phyloP scores from a whole-genome alignment of 2,888 invertebrate genomes.

The Microdon myrmicae region DNA sequence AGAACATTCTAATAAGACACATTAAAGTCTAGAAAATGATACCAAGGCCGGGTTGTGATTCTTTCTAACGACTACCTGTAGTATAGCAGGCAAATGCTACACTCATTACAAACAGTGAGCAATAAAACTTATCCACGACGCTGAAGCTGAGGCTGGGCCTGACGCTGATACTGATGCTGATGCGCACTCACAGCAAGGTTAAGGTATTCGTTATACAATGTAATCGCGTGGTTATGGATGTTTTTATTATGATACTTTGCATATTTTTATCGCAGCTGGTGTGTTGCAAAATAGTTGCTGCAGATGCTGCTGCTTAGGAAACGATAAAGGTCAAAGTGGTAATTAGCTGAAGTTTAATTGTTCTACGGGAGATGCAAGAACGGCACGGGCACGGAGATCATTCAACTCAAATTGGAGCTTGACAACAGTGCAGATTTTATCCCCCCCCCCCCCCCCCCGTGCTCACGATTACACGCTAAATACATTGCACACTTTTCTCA shows the following conservation, averaged over 20 bases:
- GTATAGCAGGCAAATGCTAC: conserved; percentile 12
- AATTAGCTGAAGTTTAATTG: conserved; percentile 47
- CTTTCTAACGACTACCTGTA: conserved; percentile 11
- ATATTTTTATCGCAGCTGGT: conserved; percentile 44
- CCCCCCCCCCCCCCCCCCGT: too few species aligned
- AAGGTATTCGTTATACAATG: conserved; percentile 48
- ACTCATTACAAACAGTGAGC: conserved; percentile 20
- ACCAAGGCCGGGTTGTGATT: conserved; percentile 44
- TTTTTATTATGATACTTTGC: conserved; percentile 45
- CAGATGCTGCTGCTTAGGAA: conserved; percentile 19
- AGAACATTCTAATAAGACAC: conserved; percentile 45
- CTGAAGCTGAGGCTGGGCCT: too few species aligned
- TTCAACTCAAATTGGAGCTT: too few species aligned
- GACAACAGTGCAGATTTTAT: too few species aligned
- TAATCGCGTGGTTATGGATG: conserved; percentile 46
- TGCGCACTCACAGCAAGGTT: conserved; percentile 45
- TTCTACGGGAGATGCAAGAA: conserved; percentile 31
- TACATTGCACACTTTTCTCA: too few species aligned
- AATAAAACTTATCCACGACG: conserved; percentile 24
- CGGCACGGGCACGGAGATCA: conserved; percentile 36
- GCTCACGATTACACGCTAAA: too few species aligned
- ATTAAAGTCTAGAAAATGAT: conserved; percentile 34
- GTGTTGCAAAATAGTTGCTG: conserved; percentile 46
- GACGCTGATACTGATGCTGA: conserved; percentile 39
- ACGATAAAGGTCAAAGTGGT: conserved; percentile 34